These are phyloP conservation scores for Taenioides sp. DNA, from an alignment of 2,797 vertebrate genomes.

Conservation along the genomic window DNA sequence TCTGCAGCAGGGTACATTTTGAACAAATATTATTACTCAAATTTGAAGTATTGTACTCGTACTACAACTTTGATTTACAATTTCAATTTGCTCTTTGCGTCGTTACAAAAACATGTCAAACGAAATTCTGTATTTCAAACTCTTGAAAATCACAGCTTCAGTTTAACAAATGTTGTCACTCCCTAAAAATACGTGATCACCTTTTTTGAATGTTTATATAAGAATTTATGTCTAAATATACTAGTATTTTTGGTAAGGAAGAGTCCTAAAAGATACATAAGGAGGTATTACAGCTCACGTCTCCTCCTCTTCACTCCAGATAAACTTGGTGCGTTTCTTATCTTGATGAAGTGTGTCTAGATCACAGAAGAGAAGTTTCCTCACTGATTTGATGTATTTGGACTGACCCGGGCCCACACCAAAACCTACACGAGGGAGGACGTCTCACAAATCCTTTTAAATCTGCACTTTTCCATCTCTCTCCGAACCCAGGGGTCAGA, in stretches of 20 bases:
- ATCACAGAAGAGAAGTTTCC: conserved; percentile 2
- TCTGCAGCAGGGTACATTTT: too few relatives aligned
- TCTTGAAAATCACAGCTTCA: too few relatives aligned
- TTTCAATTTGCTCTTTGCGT: too few relatives aligned
- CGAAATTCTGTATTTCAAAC: too few relatives aligned
- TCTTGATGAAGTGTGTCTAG: conserved; percentile 1
- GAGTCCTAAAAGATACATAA: background rate
- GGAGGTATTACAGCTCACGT: background rate
- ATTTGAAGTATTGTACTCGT: too few relatives aligned
- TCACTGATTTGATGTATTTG: background rate
- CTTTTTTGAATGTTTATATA: too few relatives aligned
- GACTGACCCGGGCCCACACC: conserved; percentile 2
- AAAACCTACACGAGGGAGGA: background rate
- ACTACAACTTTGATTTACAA: too few relatives aligned
- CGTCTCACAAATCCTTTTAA: background rate
- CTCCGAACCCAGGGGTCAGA: background rate
- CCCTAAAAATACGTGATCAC: too few relatives aligned
- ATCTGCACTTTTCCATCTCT: background rate
- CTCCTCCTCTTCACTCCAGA: background rate
- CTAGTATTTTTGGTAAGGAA: background rate
- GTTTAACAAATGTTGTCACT: too few relatives aligned
- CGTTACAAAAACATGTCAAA: too few relatives aligned
- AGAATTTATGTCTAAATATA: too few relatives aligned
- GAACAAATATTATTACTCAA: too few relatives aligned
- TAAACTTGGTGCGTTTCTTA: background rate